Evolutionary conservation across 2,797 vertebrate species (phyloP).

Genomic region (Molothrus ater): DNA sequence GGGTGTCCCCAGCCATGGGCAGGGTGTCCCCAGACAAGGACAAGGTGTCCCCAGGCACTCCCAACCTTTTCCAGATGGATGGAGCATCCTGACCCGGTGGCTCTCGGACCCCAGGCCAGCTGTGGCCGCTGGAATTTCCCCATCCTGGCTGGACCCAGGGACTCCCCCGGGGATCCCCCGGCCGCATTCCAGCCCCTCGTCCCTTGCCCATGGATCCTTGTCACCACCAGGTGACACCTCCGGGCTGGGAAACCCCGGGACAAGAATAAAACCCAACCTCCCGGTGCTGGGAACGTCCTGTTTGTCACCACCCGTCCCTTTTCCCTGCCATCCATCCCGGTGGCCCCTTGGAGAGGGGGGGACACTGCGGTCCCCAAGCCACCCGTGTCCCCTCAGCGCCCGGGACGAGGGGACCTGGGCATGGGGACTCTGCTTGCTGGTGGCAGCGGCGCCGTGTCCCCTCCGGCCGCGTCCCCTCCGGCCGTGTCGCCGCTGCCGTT

Average conservation of each 20-base stretch:
- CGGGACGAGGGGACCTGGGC: not conserved
- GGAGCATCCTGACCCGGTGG: fast-evolving
- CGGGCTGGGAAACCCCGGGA: not conserved
- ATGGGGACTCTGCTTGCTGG: fast-evolving
- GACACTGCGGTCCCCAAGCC: not conserved
- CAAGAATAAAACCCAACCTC: fast-evolving
- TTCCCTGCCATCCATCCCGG: not conserved
- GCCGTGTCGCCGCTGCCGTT: not conserved
- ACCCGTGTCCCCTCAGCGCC: not conserved
- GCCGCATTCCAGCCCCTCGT: fast-evolving
- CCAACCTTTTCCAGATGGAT: not conserved
- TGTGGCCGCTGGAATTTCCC: not conserved
- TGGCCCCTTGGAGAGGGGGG: not conserved
- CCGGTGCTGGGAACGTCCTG: not conserved
- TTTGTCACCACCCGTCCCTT: fast-evolving
- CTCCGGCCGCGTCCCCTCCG: not conserved
- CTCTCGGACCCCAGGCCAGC: not conserved
- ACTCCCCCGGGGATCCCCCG: not conserved
- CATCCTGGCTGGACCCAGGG: not conserved
- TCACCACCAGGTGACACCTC: not conserved
- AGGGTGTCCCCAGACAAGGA: no score
- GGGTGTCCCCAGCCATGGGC: no score
- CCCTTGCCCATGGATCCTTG: not conserved
- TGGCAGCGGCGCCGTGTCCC: not conserved
- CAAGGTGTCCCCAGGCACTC: no score